Percentiles rank a stretch among this genome's conserved stretches.
Conservation (phyloP, 2,113 vertebrate genomes). For the Verasper variegatus region DNA sequence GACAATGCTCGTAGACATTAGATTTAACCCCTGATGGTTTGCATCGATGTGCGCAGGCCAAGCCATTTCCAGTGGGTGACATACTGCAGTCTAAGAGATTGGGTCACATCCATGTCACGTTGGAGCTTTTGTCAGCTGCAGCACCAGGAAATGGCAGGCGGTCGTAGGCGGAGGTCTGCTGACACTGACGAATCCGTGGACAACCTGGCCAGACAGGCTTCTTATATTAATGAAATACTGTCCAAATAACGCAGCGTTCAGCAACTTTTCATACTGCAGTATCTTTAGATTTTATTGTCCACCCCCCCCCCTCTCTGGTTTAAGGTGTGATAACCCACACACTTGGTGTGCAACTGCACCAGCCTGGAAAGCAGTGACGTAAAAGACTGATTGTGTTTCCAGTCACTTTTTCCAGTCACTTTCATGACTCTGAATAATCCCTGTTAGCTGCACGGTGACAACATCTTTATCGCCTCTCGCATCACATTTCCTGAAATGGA, state of each 20-base stretch:
- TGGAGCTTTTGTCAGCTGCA: conserved; percentile 50
- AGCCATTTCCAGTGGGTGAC: conserved; percentile 15
- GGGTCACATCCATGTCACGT: conserved; percentile 54
- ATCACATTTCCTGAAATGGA: conserved; percentile 34
- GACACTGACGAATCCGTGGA: conserved; percentile 37
- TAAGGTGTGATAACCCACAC: conserved; percentile 8
- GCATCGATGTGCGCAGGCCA: not conserved
- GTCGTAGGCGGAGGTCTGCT: conserved; percentile 47
- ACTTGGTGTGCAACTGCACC: not conserved
- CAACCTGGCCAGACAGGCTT: conserved; percentile 11
- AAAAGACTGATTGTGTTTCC: conserved; percentile 16
- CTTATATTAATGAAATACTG: conserved; percentile 28
- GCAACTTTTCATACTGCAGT: conserved; percentile 11
- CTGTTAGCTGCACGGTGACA: conserved; percentile 6
- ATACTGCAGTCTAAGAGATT: conserved; percentile 14
- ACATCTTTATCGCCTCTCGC: conserved; percentile 31
- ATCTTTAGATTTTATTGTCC: not conserved
- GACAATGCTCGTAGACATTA: not conserved
- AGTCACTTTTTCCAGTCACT: conserved; percentile 32
- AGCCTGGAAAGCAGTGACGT: conserved; percentile 1
- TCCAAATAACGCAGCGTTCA: conserved; percentile 7
- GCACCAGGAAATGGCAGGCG: conserved; percentile 66
- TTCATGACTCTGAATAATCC: conserved; percentile 42
- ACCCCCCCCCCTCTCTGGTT: not conserved
- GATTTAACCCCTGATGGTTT: conserved; percentile 2